Base-by-base conservation (phyloP, 2,797 vertebrate species). In the Miichthys miiuy region DNA sequence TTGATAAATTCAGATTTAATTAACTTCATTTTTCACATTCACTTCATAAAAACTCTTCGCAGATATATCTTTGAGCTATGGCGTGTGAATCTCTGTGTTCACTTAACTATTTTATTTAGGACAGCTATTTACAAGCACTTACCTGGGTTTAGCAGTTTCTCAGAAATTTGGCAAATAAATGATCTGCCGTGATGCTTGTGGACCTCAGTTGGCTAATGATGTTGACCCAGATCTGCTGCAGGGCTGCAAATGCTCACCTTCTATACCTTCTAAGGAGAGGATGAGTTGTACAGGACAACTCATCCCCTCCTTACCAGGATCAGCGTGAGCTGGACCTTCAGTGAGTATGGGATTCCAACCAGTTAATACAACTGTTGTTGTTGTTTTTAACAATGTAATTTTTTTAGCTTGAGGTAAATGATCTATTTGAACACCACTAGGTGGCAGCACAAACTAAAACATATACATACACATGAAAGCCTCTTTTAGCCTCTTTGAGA, bases 361-460 rank as follows among this genome's bases (percentile, higher is more conserved):
- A 63, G 41, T n/a, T 30, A 72, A 54, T n/a, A 34, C n/a, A n/a
- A n/a, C n/a, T n/a, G n/a, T n/a, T n/a, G n/a, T n/a, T n/a, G n/a
- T n/a, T 34, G 34, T 34, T 21, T 20, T 17, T 11, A 57, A 20
- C 27, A 57, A 17, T 46, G 34, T 34, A 2, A 34, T 34, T 34
- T 34, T 34, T 34, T 34, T 34, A 34, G 41, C 41, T 42, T 42
- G 30, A 62, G 4, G 25, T 9, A 51, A 14, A 17, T 44, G 5
- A 1, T 12, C 13, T 34, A 16, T 51, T 58, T 63, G 23, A 48
- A 34, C 5, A 52, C 7, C 77, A 65, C 66, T 80, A 75, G 78
- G 52, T 70, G 78, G 72, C 78, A 80, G 72, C 60, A 80, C 18
- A 57, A 34, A 34, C 50, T 30, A 10, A 66, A 51, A 38, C 11